A percentile compares a stretch with the other conserved stretches of the same genome.
These are phyloP conservation scores for Thryonomys swinderianus DNA, from an alignment of 2,113 vertebrate genomes.

Conservation along the genomic window DNA sequence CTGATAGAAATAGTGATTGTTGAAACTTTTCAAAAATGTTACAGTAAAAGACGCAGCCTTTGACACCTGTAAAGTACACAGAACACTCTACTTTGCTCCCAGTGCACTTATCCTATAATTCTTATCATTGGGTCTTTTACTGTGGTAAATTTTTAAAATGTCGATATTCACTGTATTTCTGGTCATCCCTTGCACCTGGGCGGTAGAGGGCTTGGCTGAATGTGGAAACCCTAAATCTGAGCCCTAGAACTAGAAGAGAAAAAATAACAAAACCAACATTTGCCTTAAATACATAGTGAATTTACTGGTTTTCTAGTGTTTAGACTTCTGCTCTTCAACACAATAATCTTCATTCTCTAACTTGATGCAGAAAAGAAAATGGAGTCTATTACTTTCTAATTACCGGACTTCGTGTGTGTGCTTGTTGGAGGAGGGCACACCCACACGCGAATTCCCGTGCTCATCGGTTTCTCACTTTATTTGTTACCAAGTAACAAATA, in stretches of 20 bases:
- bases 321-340: neutral
- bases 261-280: neutral
- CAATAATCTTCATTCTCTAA: neutral
- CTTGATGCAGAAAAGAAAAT: neutral
- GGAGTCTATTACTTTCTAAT: neutral
- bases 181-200: neutral
- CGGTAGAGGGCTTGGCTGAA: neutral
- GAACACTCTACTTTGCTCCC: neutral
- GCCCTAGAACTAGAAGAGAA: neutral
- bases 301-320: conserved; percentile 30
- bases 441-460: neutral
- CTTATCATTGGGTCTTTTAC: neutral
- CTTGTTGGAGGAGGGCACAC: neutral
- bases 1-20: neutral
- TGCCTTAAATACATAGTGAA: neutral
- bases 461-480: neutral
- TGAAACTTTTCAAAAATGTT: neutral
- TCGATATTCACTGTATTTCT: neutral
- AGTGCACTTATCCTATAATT: neutral
- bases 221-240: neutral
- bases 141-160: neutral
- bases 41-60: neutral
- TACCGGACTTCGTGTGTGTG: neutral
- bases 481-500: neutral
- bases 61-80: neutral